phyloP scores from a whole-genome alignment of 2,797 vertebrate species.

The Ptychobarbus kaznakovi region DNA sequence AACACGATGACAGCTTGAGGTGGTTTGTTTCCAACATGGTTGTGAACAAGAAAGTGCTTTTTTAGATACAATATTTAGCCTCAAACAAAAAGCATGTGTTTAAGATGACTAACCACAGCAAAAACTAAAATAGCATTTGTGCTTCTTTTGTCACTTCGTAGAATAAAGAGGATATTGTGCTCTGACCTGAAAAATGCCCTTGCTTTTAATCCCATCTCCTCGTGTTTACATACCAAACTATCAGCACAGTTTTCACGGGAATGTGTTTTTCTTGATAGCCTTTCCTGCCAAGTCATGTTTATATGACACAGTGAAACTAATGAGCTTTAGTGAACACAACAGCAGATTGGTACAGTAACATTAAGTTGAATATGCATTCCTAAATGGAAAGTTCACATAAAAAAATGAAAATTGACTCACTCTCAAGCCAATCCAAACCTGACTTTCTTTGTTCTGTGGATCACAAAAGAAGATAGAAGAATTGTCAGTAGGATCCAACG shows the following conservation, averaged over 20 bases:
- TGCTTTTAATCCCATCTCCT: slow-evolving; percentile 16
- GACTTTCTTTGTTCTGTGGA: not conserved
- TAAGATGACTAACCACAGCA: not conserved
- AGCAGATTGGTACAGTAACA: not conserved
- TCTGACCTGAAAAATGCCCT: slow-evolving; percentile 18
- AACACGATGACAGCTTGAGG: not conserved
- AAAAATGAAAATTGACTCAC: not conserved
- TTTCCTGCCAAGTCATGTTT: slow-evolving; percentile 24
- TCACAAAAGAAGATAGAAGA: not conserved
- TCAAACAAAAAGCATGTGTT: not conserved
- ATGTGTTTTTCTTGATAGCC: slow-evolving; percentile 11
- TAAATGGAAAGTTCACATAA: not conserved
- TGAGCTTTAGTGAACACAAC: not conserved
- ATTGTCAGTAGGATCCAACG: not conserved
- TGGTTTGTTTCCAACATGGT: not conserved
- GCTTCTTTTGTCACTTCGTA: not conserved
- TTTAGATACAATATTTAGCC: not conserved
- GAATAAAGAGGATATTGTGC: not conserved
- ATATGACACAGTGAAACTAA: not conserved
- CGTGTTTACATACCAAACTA: slow-evolving; percentile 45
- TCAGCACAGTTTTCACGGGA: slow-evolving; percentile 5
- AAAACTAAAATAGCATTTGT: not conserved
- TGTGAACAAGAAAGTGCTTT: not conserved
- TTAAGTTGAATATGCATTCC: not conserved
- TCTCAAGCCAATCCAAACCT: not conserved